Base-by-base conservation (phyloP, 1,140 invertebrate genomes). In the Drosophila tsacasi region DNA sequence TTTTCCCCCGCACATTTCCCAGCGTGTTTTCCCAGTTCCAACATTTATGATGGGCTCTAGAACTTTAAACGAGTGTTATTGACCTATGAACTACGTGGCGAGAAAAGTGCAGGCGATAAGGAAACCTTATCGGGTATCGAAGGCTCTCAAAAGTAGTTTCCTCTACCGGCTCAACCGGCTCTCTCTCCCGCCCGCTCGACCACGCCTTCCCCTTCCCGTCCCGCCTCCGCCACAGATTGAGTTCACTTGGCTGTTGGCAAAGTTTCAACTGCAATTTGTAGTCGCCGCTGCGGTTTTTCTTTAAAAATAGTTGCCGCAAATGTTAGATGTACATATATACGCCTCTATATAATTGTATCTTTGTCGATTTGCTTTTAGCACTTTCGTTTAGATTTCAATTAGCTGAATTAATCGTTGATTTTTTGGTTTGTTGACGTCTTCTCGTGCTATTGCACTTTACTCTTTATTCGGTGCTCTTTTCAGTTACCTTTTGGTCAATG, bases 241-340 rank as follows among this genome's bases (percentile, higher is more conserved):
- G 68, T 72, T 71, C 60, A 50, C 63, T 79, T 77, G 60, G 13
- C 71, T 68, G 32, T 72, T 87, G 83, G 83, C 83, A 87, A 50
- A 23, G 37, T 63, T 75, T 78, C 83, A 87, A 84, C 73, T 78
- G 83, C 81, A 87, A 89, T 75, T 81, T 89, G 77, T 68, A 63
- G 72, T 47, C 27, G 64, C 49, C 35, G 40, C 52, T 61, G 61
- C 25, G 59, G 58, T 49, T 65, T 75, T 59, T 58, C 55, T 83
- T 89, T 87, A 87, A 68, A 87, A 87, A 87, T 87, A 87, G 83
- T 77, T 74, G 55, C 4, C 62, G 66, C 49, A 83, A 69, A 75
- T 79, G 58, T 40, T 72, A 69, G 35, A 67, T 69, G 9, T 21
- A 30, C 58, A 30, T 79, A 65, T 54, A 21, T 40, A 13, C n/a